A percentile compares a stretch with the other conserved stretches of the same genome.
Conservation (phyloP, 2,797 vertebrate species). For the Rhabdophis nuchalis region DNA sequence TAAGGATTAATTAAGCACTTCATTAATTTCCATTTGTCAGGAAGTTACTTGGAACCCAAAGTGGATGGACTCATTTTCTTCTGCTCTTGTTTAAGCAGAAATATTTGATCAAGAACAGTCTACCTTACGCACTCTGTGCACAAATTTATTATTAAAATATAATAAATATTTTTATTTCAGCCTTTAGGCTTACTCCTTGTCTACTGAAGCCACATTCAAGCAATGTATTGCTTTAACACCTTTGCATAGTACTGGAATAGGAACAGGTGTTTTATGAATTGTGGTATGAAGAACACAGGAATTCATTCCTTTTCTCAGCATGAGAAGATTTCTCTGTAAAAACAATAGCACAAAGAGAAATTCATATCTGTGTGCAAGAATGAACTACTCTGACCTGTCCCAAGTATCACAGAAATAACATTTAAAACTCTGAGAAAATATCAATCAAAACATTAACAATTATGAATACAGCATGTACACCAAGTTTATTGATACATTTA, state of each 20-base stretch:
- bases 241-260: conserved; percentile 5
- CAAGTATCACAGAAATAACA: background rate
- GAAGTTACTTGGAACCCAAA: conserved; percentile 70
- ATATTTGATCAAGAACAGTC: conserved; percentile 31
- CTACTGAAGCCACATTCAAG: conserved; percentile 36
- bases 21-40: conserved; percentile 74
- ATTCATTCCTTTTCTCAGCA: conserved; percentile 24
- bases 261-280: conserved; percentile 34
- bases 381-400: conserved; percentile 32
- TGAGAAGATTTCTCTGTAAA: conserved; percentile 35
- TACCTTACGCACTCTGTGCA: conserved; percentile 27
- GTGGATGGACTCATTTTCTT: conserved; percentile 53
- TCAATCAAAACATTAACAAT: conserved; percentile 55
- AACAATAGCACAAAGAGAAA: conserved; percentile 59
- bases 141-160: conserved; percentile 36
- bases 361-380: background rate
- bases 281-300: background rate
- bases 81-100: conserved; percentile 37
- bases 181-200: conserved; percentile 6
- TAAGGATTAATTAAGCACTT: conserved; percentile 74
- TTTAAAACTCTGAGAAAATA: conserved; percentile 32
- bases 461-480: conserved; percentile 57
- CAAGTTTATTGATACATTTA: conserved; percentile 65
- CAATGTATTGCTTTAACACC: conserved; percentile 15
- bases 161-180: conserved; percentile 14